phyloP scores from a whole-genome alignment of 2,888 invertebrate species.

The Pilophorus perplexus region DNA sequence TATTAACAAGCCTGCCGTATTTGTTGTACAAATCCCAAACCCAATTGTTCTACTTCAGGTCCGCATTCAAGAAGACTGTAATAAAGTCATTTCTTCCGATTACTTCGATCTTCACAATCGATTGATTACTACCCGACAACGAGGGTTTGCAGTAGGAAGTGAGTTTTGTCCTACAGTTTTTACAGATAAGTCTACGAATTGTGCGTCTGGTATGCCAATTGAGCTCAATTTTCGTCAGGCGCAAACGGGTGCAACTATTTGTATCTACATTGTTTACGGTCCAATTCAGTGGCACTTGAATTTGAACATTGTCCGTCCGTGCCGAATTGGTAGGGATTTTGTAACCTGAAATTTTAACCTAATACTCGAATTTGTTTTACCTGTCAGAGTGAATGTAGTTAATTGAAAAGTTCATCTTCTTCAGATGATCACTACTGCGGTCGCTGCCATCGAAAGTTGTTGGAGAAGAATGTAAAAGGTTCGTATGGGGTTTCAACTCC shows the following conservation, averaged over 20 bases:
- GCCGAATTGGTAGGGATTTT: neutral
- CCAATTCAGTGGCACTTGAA: too few relatives aligned
- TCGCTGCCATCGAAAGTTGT: conserved; percentile 72
- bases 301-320: neutral
- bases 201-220: too few relatives aligned
- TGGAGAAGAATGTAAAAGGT: conserved; percentile 61
- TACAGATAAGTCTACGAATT: too few relatives aligned
- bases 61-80: conserved; percentile 85
- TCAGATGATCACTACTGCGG: conserved; percentile 75
- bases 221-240: too few relatives aligned
- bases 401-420: too few relatives aligned
- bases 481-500: too few relatives aligned
- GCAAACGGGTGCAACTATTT: too few relatives aligned
- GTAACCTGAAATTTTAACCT: too few relatives aligned
- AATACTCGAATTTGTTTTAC: too few relatives aligned
- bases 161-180: too few relatives aligned
- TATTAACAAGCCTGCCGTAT: neutral
- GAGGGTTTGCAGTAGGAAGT: conserved; percentile 68
- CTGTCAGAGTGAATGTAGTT: too few relatives aligned
- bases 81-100: conserved; percentile 84
- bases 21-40: neutral
- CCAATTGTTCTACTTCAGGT: conserved; percentile 55
- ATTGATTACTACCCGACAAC: conserved; percentile 71
- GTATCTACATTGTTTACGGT: too few relatives aligned
- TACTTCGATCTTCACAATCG: conserved; percentile 84